Conservation (phyloP, 2,888 invertebrate genomes). For the Rhabditophanes sp. region DNA sequence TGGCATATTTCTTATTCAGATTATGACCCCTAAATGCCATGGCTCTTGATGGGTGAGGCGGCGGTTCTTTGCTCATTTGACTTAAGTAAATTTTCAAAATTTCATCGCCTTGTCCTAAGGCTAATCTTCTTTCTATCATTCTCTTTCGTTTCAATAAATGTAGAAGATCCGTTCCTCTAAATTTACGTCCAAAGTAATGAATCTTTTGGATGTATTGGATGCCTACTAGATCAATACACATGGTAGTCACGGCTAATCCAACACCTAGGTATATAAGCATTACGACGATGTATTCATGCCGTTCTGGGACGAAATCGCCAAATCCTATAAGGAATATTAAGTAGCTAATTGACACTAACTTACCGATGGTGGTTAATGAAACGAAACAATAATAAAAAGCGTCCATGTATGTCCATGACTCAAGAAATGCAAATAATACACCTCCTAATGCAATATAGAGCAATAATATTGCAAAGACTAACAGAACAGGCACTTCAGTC, state of each 20-base stretch:
- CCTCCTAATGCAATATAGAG: constrained; percentile 46
- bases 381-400: constrained; percentile 49
- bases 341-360: too few relatives aligned
- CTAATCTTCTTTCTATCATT: constrained; percentile 37
- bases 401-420: constrained; percentile 49
- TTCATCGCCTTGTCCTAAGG: constrained; percentile 40
- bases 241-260: constrained; percentile 44
- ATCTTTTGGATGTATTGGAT: constrained; percentile 44
- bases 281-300: constrained; percentile 35
- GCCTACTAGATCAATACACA: constrained; percentile 45
- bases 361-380: constrained; percentile 42
- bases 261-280: constrained; percentile 44
- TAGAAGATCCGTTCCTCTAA: constrained; percentile 42
- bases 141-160: constrained; percentile 37
- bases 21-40: background rate
- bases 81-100: constrained; percentile 31
- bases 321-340: too few relatives aligned
- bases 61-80: constrained; percentile 11
- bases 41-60: background rate
- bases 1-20: background rate
- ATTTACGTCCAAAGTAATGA: constrained; percentile 44
- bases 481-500: constrained; percentile 40
- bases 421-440: constrained; percentile 44
- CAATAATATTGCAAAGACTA: constrained; percentile 44
- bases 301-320: constrained; percentile 36